Evolutionary conservation across 2,797 vertebrate species (phyloP), one percentile per base, ranked within the genome.

Genomic region (Pangasius krempfi): DNA sequence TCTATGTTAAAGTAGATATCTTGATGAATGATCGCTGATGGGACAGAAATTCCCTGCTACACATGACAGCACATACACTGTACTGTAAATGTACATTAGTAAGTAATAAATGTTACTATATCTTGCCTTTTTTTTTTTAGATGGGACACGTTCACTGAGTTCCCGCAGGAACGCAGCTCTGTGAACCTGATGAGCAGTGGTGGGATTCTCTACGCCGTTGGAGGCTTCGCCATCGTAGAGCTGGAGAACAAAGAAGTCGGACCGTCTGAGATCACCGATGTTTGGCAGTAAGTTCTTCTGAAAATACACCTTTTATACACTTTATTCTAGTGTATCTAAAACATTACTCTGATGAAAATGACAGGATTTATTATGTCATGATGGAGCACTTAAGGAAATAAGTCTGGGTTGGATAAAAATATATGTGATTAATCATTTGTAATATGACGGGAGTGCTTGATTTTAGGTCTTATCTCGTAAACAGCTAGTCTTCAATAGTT

Each of bases 121-220:
- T 87, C 37, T 64, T 75, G 9, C 0, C 56, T 0, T 76, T 58
- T 58, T n/a, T 52, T 33, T 33, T 50, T 30, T 93, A 99, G 99
- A 91, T 99, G 99, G 99, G 98, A 99, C 91, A 58, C 96, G 44
- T 97, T 98, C 94, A 91, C 97, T 1, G 98, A 99, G 92, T 99
- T 99, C 90, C 98, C 98, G 2, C 99, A 99, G 91, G 99, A 99
- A 94, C 97, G 99, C 94, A 99, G 98, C 93, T 99, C 99, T 2
- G 95, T 99, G 91, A 98, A 97, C 94, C 95, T 99, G 88, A 93
- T 99, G 90, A 97, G 96, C 92, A 95, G 93, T 80, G 93, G 94
- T 0, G 98, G 97, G 88, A 95, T 94, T 20, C 93, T 99, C 89
- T 99, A 97, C 20, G 98, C 97, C 2, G 97, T 99, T 27, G 98